phyloP scores from a whole-genome alignment of 2,797 vertebrate genomes.

The Arctocebus calabarensis region DNA sequence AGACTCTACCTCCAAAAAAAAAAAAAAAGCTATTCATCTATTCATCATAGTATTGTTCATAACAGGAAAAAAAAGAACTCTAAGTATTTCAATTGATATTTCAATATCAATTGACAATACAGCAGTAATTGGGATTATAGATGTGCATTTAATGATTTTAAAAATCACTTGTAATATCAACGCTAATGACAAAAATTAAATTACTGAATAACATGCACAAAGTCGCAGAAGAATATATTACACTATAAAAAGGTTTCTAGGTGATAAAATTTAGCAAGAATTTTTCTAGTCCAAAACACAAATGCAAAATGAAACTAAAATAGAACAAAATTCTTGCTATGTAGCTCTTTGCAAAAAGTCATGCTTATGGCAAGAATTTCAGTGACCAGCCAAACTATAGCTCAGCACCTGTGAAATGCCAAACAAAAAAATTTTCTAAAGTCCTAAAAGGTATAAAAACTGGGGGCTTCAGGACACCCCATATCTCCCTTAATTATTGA shows the following conservation, averaged over 20 bases:
- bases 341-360: background rate
- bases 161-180: background rate
- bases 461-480: background rate
- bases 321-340: background rate
- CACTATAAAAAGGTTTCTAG: slow-evolving; percentile 39
- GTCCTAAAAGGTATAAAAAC: background rate
- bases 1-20: no score
- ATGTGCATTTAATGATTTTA: background rate
- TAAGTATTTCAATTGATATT: background rate
- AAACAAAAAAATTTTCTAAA: background rate
- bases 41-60: background rate
- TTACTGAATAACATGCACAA: background rate
- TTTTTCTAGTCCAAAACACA: background rate
- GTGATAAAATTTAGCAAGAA: slow-evolving; percentile 3
- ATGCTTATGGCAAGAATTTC: background rate
- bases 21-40: no score
- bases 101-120: background rate
- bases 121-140: background rate
- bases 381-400: background rate
- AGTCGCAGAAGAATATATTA: background rate
- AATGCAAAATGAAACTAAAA: slow-evolving; percentile 28
- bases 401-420: background rate
- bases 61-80: background rate
- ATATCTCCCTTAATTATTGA: background rate
- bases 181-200: background rate